Evolutionary conservation across 2,113 vertebrate species (phyloP).

Genomic region (Empidonax traillii): DNA sequence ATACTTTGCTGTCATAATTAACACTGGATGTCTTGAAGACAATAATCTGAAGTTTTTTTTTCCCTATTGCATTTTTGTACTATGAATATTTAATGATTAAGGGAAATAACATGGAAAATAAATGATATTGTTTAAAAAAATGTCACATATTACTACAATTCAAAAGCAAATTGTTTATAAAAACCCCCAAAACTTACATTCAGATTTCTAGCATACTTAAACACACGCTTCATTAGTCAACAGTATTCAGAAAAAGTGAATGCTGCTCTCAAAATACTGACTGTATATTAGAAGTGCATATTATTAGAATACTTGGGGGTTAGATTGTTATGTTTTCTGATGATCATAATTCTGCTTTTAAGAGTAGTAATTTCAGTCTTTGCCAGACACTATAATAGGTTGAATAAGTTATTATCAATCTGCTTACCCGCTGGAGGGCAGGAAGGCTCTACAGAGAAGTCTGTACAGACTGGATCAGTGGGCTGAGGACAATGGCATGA

Average conservation of each 20-base stretch:
- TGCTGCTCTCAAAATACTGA: neutral
- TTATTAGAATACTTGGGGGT: neutral
- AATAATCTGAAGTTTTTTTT: neutral
- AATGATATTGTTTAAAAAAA: neutral
- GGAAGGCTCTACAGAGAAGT: neutral
- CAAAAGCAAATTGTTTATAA: neutral
- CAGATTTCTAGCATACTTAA: neutral
- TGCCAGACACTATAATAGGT: neutral
- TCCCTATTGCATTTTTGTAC: neutral
- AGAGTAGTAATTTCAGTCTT: neutral
- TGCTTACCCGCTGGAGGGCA: neutral
- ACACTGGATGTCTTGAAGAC: neutral
- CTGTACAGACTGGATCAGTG: too few species aligned
- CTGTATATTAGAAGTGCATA: neutral
- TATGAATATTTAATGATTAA: neutral
- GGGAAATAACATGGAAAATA: neutral
- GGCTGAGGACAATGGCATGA: neutral
- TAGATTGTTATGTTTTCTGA: neutral
- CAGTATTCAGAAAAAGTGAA: neutral
- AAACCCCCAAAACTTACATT: fast-evolving
- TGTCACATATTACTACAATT: neutral
- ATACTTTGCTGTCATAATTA: neutral
- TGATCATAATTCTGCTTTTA: neutral
- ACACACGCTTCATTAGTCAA: neutral
- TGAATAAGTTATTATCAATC: neutral